Base-by-base conservation (phyloP, 1,140 invertebrate genomes). In the Acyrthosiphon pisum region DNA sequence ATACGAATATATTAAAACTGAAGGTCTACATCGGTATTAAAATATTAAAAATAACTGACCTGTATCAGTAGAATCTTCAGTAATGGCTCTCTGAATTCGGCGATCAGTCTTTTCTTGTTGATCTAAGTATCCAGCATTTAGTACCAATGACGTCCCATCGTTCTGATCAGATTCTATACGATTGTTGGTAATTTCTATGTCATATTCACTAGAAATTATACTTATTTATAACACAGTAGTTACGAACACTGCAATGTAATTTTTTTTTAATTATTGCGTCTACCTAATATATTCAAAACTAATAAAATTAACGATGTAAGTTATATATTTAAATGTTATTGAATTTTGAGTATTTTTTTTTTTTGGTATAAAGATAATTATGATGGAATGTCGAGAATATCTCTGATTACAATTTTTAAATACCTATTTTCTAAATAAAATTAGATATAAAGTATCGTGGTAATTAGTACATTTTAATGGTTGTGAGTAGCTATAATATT, bases 31-130 rank as follows among this genome's bases (percentile, higher is more conserved):
- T 20, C 20, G 11, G 11, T 90, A n/a, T 0, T 76, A 18, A 76
- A 76, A 76, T 76, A 35, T 18, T 76, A 18, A 76, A 76, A 30
- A 90, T 30, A 41, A 90, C 60, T 93, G 44, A 93, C 93, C 93
- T 26, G 93, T 91, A 44, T 93, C 93, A 23, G 87, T 76, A 26
- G 93, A 93, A n/a, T 93, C 93, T 56, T 90, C 93, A 0, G 93
- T 93, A 30, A 90, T 48, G 20, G 76, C 93, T 22, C 93, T 30
- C n/a, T 93, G 93, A 20, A 93, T 90, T 26, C 22, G 35, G 7
- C 81, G 91, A 56, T 93, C 68, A 41, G 81, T 93, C 6, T 44
- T 93, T 44, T 93, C 91, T 56, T 93, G 81, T 86, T 86, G 91
- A 41, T 93, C 81, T 14, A 93, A 93, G 35, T 56, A 93, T 26